Percentiles rank a stretch among this genome's conserved stretches.
phyloP scores from a whole-genome alignment of 2,888 invertebrate species.

The Drosophila tanythrix region DNA sequence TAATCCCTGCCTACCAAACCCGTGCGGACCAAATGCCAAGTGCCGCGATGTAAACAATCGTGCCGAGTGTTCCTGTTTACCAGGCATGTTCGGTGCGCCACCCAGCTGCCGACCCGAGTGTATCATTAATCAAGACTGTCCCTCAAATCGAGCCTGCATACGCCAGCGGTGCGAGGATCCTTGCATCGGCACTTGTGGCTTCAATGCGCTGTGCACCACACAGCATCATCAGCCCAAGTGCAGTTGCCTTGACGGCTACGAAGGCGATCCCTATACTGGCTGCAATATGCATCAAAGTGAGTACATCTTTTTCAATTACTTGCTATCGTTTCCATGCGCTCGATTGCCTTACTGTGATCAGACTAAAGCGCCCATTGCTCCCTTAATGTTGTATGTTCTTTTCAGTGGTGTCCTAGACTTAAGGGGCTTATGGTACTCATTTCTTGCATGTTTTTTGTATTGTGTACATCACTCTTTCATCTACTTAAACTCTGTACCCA shows the following conservation, averaged over 20 bases:
- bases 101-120: slow-evolving; percentile 92
- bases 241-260: slow-evolving; percentile 89
- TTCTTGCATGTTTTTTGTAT: slow-evolving; percentile 67
- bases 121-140: slow-evolving; percentile 90
- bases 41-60: slow-evolving; percentile 89
- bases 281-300: slow-evolving; percentile 88
- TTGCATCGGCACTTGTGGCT: slow-evolving; percentile 91
- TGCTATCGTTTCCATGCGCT: slow-evolving; percentile 35
- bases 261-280: slow-evolving; percentile 92
- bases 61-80: slow-evolving; percentile 91
- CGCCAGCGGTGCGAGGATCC: slow-evolving; percentile 90
- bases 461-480: slow-evolving; percentile 56
- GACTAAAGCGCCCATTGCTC: slow-evolving; percentile 16
- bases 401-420: slow-evolving; percentile 64
- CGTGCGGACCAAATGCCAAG: slow-evolving; percentile 91
- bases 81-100: slow-evolving; percentile 91
- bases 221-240: slow-evolving; percentile 91
- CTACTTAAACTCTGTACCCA: slow-evolving; percentile 25
- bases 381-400: slow-evolving; percentile 74
- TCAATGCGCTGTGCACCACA: slow-evolving; percentile 89
- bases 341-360: slow-evolving; percentile 14
- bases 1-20: slow-evolving; percentile 89
- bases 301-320: slow-evolving; percentile 77
- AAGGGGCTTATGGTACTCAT: slow-evolving; percentile 50
- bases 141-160: slow-evolving; percentile 89